Evolutionary conservation across 2,113 vertebrate genomes (phyloP).

Genomic region (Stomatorhinus ivindoensis): DNA sequence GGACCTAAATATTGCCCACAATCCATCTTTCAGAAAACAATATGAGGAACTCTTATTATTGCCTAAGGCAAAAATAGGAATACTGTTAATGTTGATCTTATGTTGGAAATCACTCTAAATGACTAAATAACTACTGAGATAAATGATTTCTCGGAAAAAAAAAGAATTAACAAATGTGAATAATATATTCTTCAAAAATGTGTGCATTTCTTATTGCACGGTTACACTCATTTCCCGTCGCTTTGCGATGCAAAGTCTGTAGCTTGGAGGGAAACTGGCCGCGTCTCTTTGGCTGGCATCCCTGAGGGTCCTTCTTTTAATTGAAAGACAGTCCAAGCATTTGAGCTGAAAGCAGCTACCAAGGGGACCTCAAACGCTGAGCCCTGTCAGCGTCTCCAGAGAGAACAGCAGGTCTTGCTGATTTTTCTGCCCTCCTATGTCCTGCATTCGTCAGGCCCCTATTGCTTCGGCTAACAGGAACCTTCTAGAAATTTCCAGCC

Average conservation of each 20-base stretch:
- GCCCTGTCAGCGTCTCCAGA: background rate
- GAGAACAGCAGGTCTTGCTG: background rate
- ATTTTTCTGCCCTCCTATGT: background rate
- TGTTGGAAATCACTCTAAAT: background rate
- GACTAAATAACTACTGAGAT: conserved; percentile 11
- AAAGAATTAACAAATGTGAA: background rate
- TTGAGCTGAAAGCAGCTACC: background rate
- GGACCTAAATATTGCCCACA: background rate
- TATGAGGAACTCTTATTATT: conserved; percentile 12
- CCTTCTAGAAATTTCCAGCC: background rate
- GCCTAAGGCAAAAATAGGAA: conserved; percentile 5
- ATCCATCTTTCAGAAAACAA: conserved; percentile 1
- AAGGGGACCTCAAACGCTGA: background rate
- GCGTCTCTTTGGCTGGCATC: background rate
- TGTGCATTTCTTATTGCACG: background rate
- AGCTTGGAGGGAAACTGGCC: background rate
- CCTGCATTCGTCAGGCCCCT: background rate
- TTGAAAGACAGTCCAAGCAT: background rate
- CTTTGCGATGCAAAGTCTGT: background rate
- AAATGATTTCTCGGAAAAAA: background rate
- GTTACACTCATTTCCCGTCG: background rate
- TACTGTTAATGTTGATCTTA: background rate
- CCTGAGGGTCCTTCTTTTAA: background rate
- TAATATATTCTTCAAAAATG: background rate
- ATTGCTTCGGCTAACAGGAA: background rate